Evolutionary conservation across 2,797 vertebrate species (phyloP).

Genomic region (Rhinella marina): DNA sequence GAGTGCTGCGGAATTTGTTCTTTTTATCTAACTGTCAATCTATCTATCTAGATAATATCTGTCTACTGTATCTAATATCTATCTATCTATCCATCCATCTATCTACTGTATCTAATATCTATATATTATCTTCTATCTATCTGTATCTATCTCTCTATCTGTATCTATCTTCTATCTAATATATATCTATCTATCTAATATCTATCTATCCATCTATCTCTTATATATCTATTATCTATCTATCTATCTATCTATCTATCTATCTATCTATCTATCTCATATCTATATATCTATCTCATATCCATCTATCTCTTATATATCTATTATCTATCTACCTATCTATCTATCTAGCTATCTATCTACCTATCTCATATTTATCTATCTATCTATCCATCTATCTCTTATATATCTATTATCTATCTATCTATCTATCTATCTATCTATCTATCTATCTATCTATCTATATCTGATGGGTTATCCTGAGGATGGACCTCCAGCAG

Average conservation of each 20-base stretch:
- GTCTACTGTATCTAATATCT: too few species aligned
- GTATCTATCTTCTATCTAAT: not conserved
- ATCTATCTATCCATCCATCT: not conserved
- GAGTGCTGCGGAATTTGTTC: too few species aligned
- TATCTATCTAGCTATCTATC: too few species aligned
- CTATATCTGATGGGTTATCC: too few species aligned
- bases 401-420: not conserved
- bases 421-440: not conserved
- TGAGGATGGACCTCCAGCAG: too few species aligned
- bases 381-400: too few species aligned
- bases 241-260: not conserved
- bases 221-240: not conserved
- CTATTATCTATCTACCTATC: not conserved
- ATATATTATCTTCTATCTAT: not conserved
- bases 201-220: not conserved
- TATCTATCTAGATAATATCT: too few species aligned
- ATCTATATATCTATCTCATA: too few species aligned
- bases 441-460: not conserved
- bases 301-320: too few species aligned
- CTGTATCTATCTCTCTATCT: not conserved
- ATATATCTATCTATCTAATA: not conserved
- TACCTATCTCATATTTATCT: too few species aligned
- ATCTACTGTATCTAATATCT: too few species aligned
- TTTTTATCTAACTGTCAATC: too few species aligned
- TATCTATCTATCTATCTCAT: not conserved